Conservation (phyloP, 2,113 vertebrate genomes). For the Pimephales promelas region DNA sequence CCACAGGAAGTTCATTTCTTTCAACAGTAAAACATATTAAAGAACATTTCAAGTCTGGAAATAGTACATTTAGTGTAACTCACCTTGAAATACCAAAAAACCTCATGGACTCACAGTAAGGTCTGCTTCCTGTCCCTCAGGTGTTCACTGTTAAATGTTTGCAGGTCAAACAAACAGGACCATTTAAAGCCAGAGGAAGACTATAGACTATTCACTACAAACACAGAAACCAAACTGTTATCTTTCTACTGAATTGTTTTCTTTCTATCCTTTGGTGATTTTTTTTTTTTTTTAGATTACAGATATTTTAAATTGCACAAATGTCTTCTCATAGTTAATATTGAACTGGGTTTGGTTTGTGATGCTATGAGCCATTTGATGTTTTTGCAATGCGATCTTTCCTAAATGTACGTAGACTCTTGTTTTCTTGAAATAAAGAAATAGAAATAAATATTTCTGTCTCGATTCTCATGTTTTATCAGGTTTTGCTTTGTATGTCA, state of each 20-base stretch:
- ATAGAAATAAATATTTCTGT: not conserved
- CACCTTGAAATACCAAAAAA: slow-evolving; percentile 11
- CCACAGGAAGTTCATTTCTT: not conserved
- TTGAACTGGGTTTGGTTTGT: not conserved
- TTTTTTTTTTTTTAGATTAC: not conserved
- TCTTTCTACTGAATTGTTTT: not conserved
- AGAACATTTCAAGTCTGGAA: not conserved
- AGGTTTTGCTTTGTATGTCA: not conserved
- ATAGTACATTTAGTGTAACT: not conserved
- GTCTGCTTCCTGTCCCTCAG: not conserved
- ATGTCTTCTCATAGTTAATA: not conserved
- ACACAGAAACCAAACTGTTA: not conserved
- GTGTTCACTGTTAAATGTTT: slow-evolving; percentile 19
- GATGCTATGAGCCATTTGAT: not conserved
- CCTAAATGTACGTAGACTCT: not conserved
- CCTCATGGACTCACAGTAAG: not conserved
- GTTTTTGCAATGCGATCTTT: slow-evolving; percentile 8
- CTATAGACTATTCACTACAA: slow-evolving; percentile 9
- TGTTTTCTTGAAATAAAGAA: slow-evolving; percentile 38
- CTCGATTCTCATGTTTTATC: not conserved
- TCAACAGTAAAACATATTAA: not conserved
- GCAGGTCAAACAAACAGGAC: slow-evolving; percentile 35
- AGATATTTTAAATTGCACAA: not conserved
- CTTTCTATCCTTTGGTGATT: not conserved
- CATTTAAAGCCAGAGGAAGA: not conserved